Conservation (phyloP, 2,888 invertebrate genomes). For the Deilephila elpenor region DNA sequence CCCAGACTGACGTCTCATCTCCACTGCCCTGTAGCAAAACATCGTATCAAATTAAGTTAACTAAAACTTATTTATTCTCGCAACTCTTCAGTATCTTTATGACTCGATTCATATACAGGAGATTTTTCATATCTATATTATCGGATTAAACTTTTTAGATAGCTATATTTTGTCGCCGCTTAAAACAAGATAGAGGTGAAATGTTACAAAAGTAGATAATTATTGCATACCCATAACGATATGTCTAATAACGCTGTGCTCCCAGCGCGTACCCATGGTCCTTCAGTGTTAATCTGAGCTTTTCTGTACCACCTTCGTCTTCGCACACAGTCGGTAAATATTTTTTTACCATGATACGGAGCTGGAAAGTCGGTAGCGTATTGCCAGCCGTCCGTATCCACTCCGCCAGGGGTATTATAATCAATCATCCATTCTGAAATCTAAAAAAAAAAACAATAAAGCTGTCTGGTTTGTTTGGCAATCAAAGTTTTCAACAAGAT, state of each 20-base stretch:
- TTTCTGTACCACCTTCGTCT: constrained; percentile 93
- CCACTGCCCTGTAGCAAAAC: constrained; percentile 58
- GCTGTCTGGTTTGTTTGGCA: neutral
- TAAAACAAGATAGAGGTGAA: no score
- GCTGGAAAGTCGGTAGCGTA: constrained; percentile 97
- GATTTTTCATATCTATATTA: no score
- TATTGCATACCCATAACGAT: constrained; percentile 86
- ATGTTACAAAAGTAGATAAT: neutral
- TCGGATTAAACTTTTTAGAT: no score
- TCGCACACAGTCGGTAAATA: constrained; percentile 95
- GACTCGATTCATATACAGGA: no score
- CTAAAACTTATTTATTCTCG: no score
- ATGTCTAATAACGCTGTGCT: constrained; percentile 93
- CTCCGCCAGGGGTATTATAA: constrained; percentile 94
- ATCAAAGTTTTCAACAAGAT: neutral
- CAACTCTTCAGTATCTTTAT: no score
- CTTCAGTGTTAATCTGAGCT: constrained; percentile 92
- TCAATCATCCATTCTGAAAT: constrained; percentile 97
- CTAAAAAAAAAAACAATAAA: constrained; percentile 60
- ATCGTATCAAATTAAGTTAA: neutral
- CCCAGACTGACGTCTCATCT: constrained; percentile 89
- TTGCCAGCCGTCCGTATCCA: constrained; percentile 97
- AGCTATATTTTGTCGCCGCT: no score
- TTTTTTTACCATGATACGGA: constrained; percentile 92
- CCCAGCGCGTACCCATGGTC: constrained; percentile 95